Evolutionary conservation across 2,113 vertebrate species (phyloP), one percentile per base, ranked within the genome.

Genomic region (Nicator chloris): DNA sequence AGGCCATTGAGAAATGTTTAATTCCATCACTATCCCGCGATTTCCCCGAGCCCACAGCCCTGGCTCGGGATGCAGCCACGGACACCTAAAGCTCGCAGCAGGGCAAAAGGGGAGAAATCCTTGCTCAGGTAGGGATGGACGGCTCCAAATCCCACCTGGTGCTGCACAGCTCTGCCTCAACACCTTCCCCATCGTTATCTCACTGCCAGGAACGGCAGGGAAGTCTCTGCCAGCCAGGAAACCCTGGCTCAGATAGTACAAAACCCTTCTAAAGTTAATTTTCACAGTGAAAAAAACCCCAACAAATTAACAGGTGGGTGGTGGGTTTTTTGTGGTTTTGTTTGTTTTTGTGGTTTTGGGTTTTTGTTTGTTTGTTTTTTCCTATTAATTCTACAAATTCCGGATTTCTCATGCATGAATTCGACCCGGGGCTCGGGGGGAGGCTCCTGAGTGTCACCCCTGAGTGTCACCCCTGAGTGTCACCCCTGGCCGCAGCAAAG

Each of bases 1-100:
- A 95, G 96, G 96, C 63, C 94, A 94, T 91, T 97, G 95, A 92
- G 91, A 97, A 97, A 97, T 97, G 65, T 9, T 57, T 10, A 0
- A 19, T 79, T 81, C n/a, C 42, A 47, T 40, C 81, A 2, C 6
- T 6, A 33, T 33, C 40, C 77, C 5, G 10, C 1, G 9, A n/a
- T 73, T 11, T 27, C 30, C 72, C 76, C 10, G 69, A 39, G 28
- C 47, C n/a, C 31, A 7, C 4, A 20, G 68, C 27, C 61, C 82
- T 11, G 6, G 2, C 6, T 9, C 19, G 14, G 1, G 31, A 19
- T 17, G 28, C 1, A 27, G 49, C 47, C 81, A 9, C 47, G 21
- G 47, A 3, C 4, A n/a, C 37, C 44, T 2, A 4, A 10, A 45
- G 42, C 47, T 13, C 17, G 2, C 20, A 23, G 49, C 14, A 44